Evolutionary conservation across 2,888 invertebrate genomes (phyloP), one percentile per base, ranked within the genome.

Genomic region (Mesodorylaimus sp.): DNA sequence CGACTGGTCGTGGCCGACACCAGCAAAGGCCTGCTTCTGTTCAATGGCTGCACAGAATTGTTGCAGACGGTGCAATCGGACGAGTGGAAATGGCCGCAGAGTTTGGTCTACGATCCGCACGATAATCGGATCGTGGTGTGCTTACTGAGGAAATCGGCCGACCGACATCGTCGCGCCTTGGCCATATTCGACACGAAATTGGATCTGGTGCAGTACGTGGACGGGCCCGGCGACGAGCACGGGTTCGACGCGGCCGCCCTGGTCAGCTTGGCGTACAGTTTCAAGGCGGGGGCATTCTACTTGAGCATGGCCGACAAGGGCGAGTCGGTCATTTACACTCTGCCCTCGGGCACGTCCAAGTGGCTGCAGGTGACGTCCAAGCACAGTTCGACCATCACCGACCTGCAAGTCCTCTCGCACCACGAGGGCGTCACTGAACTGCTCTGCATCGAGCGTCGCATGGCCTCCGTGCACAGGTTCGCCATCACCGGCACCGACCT

Each of bases 71-170:
- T 48, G 5, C 10, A 41, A n/a, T 41, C 44, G 10, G 24, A 21
- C 26, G 45, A 37, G 13, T 53, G 53, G 53, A 53, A 53, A 25
- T 53, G 53, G 53, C 53, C 53, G 13, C 53, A 53, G 41, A 51
- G 53, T 16, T 41, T 53, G n/a, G 50, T 39, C 24, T 51, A 53
- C 45, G 53, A 53, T 45, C 16, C 47, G 2, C 19, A 26, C 2
- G 24, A 44, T 3, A 5, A 23, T 2, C 26, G 16, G 3, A 2
- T 51, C 2, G 19, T 32, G 28, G 48, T 51, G 21, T 44, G 45
- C 27, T 23, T 37, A 5, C 13, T 47, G 26, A 39, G 29, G 19
- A 46, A 32, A 23, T 16, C 23, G n/a, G 27, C n/a, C 2, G 46
- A 46, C n/a, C 13, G 21, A 7, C 47, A 39, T 38, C n/a, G 16